Conservation (phyloP, 92 coral and sea anemone species). For the Anthopleura xanthogrammica region DNA sequence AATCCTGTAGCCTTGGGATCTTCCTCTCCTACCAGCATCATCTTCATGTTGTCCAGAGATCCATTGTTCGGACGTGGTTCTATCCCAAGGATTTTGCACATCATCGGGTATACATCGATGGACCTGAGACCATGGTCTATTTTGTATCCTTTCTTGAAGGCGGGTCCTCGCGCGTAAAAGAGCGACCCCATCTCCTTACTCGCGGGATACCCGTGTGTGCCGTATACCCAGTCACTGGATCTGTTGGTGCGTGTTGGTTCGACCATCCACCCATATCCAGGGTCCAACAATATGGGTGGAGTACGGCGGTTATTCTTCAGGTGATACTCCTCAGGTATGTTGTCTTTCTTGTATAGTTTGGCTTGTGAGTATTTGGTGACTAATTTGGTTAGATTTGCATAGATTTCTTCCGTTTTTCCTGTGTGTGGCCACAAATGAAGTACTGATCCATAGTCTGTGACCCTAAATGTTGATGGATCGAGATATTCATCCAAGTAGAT, state of each 20-base stretch:
- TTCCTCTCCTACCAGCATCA: conserved; percentile 30
- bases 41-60: conserved; percentile 44
- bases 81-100: conserved; percentile 62
- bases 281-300: conserved; percentile 62
- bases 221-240: conserved; percentile 31
- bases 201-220: conserved; percentile 58
- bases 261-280: conserved; percentile 50
- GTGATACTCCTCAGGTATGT: conserved; percentile 66
- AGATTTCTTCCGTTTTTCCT: conserved; percentile 48
- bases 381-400: conserved; percentile 34
- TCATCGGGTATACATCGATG: conserved; percentile 61
- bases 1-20: neutral
- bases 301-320: conserved; percentile 69
- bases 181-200: conserved; percentile 26
- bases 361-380: conserved; percentile 25
- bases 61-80: conserved; percentile 65
- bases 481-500: conserved; percentile 39
- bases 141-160: conserved; percentile 46
- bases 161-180: conserved; percentile 66
- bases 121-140: conserved; percentile 24
- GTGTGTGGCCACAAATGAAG: conserved; percentile 63
- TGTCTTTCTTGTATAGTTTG: conserved; percentile 62
- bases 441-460: conserved; percentile 12
- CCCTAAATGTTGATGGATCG: conserved; percentile 33
- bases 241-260: conserved; percentile 25